Base-by-base conservation (phyloP, 2,113 vertebrate species). In the Clarias macrocephalus region DNA sequence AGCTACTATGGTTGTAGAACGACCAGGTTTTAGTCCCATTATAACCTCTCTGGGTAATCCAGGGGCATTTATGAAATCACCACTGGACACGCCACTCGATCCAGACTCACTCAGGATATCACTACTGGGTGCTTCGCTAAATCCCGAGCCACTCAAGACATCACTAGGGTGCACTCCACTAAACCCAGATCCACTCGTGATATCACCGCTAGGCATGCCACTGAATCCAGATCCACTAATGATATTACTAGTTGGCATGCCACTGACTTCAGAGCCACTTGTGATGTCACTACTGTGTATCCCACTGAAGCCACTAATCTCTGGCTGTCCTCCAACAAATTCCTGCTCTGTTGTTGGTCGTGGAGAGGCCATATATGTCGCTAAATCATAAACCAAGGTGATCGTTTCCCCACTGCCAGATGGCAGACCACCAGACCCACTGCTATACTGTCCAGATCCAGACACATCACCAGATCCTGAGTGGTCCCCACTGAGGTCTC, bases 371-470 rank as follows among this genome's bases (percentile, higher is more conserved):
- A 94, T 56, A 91, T 97, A 94, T 9, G 94, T 88, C 88, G 95
- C 88, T 81, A 88, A 85, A 70, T 62, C 70, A 79, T 96, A 94
- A 86, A 97, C 91, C 57, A 97, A 94, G 8, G 93, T 96, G 85
- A 97, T 87, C 3, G 90, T 88, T 0, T 94, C 93, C 57, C 90
- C 91, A 9, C 95, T 93, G 52, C 92, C 54, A 66, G 94, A 95
- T 52, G 81, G 30, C 59, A 89, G 83, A 52, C 30, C 75, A 42
- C 86, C 80, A 87, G 88, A 82, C 65, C 79, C 86, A 86, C 72
- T 89, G 56, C 13, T 52, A 68, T 77, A 80, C 21, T 79, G 62
- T 63, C 70, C 68, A n/a, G 85, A 85, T 83, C 83, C 89, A 68
- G 85, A 88, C 42, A 80, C 28, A 63, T 88, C 80, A 73, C 83